These are phyloP conservation scores for Drosophila anomalata DNA, from an alignment of 2,888 invertebrate genomes.

Conservation along the genomic window DNA sequence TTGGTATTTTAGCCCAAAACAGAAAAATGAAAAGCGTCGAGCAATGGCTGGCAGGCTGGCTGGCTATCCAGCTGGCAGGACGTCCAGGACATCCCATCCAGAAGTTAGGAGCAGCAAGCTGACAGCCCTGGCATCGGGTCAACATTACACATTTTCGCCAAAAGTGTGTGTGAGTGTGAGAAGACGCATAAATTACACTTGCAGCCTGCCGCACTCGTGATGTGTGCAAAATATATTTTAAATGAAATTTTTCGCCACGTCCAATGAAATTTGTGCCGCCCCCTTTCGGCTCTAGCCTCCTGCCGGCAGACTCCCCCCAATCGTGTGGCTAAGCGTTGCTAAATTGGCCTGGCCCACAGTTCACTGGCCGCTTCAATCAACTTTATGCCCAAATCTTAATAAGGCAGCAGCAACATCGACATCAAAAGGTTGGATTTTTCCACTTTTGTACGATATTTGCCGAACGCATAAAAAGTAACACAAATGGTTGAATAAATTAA, in stretches of 20 bases:
- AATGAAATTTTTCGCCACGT: conserved; percentile 52
- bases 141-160: conserved; percentile 72
- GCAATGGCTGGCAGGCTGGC: conserved; percentile 30
- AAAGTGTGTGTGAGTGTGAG: conserved; percentile 36
- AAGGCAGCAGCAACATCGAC: conserved; percentile 11
- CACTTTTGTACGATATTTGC: neutral
- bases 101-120: conserved; percentile 24
- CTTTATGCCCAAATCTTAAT: conserved; percentile 43
- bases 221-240: conserved; percentile 55
- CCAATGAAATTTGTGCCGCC: conserved; percentile 58
- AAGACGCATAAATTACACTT: conserved; percentile 76
- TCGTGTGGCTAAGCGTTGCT: conserved; percentile 56
- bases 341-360: conserved; percentile 55
- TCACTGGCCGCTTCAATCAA: conserved; percentile 37
- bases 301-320: neutral
- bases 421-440: conserved; percentile 30
- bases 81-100: conserved; percentile 30
- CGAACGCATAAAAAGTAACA: conserved; percentile 11
- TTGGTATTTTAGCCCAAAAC: conserved; percentile 78
- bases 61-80: conserved; percentile 11
- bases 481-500: conserved; percentile 23
- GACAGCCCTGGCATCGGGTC: conserved; percentile 61
- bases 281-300: neutral
- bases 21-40: conserved; percentile 77
- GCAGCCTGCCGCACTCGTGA: conserved; percentile 53